Evolutionary conservation across 2,113 vertebrate species (phyloP), one percentile per base, ranked within the genome.

Genomic region (Delphinapterus leucas): DNA sequence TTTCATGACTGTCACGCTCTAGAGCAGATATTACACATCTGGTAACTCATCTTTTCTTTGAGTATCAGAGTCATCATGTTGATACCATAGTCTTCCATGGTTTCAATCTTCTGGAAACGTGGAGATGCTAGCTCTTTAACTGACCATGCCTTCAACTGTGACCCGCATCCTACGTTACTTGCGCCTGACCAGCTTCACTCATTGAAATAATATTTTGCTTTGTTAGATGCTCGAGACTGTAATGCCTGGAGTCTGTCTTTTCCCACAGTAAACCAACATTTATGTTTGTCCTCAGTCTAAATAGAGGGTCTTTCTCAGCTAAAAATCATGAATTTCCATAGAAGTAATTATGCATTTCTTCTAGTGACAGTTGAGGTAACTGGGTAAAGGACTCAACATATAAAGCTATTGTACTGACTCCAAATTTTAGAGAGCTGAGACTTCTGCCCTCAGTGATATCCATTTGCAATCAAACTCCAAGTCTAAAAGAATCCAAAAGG

Each of bases 131-230:
- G 15, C 12, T 33, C 31, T 36, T 58, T 36, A 4, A 8, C 10
- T 47, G 73, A 15, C 5, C 38, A 0, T 26, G 33, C 11, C 44
- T 36, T 89, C 28, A 4, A 2, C 65, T 13, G 2, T 4, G 17
- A 25, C n/a, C 9, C 2, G 1, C 0, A 53, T 26, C 17, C 4
- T 83, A 17, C 2, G 8, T 3, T 18, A 61, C 26, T 23, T n/a
- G 2, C 6, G 44, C 26, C 49, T n/a, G 4, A 21, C 33, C 25
- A 36, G 3, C n/a, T 85, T 38, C 4, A 21, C 8, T 70, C 12
- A 0, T 7, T 65, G 65, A 86, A 41, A 44, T 31, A 26, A 25
- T 74, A 25, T 20, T 88, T 31, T 65, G 38, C 17, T 33, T 70
- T 60, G 8, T 38, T 55, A 63, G 10, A 1, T 25, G 44, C 6